phyloP scores from a whole-genome alignment of 2,888 invertebrate species.

The Blastobasis lacticolella region DNA sequence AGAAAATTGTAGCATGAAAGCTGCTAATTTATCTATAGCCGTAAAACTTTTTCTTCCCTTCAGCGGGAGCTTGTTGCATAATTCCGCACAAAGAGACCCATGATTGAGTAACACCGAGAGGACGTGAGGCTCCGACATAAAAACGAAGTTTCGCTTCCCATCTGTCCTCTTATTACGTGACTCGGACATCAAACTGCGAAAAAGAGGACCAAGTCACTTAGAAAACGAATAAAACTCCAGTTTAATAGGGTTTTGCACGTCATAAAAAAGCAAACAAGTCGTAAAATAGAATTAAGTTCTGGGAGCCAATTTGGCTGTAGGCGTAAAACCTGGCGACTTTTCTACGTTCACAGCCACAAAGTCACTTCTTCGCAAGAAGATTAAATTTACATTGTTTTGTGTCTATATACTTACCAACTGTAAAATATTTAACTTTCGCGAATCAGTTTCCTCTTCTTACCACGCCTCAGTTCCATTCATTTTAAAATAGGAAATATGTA shows the following conservation, averaged over 20 bases:
- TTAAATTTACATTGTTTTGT: not conserved
- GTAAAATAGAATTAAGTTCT: slow-evolving; percentile 24
- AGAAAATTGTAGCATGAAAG: too few relatives aligned
- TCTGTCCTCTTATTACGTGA: slow-evolving; percentile 12
- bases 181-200: slow-evolving; percentile 7
- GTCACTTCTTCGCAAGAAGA: not conserved
- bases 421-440: too few relatives aligned
- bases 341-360: slow-evolving; percentile 13
- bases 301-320: slow-evolving; percentile 18
- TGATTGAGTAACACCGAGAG: not conserved
- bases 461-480: too few relatives aligned
- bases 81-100: not conserved
- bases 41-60: too few relatives aligned
- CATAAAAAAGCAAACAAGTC: slow-evolving; percentile 24
- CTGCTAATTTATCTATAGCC: too few relatives aligned
- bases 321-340: slow-evolving; percentile 17
- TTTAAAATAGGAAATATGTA: too few relatives aligned
- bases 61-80: too few relatives aligned
- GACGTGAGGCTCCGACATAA: not conserved
- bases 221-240: slow-evolving; percentile 17
- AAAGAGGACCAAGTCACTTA: slow-evolving; percentile 12
- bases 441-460: too few relatives aligned
- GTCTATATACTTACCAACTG: not conserved
- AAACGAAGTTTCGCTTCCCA: not conserved
- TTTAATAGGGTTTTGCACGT: slow-evolving; percentile 22